Percentiles rank a stretch among this genome's conserved stretches.
Evolutionary conservation across 1,140 invertebrate species (phyloP).

Genomic region (Alviniconcha marisindica): DNA sequence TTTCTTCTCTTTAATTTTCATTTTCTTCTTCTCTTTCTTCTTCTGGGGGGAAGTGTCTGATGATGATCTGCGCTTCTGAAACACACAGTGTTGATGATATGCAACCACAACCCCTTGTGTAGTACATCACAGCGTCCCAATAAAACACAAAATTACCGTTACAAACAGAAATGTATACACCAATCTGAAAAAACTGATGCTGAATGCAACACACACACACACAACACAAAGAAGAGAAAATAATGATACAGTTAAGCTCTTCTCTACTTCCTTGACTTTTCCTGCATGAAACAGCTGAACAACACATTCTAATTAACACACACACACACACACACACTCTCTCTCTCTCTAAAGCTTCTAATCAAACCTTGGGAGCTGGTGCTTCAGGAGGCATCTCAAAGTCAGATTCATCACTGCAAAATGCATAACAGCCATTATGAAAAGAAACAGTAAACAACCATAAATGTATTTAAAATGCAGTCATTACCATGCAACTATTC

Average conservation of each 20-base stretch:
- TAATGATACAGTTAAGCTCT: no score
- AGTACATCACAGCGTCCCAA: no score
- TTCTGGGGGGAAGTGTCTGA: constrained; percentile 53
- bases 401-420: constrained; percentile 25
- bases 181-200: no score
- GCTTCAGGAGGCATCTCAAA: neutral
- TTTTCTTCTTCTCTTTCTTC: constrained; percentile 68
- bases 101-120: no score
- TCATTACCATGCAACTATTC: no score
- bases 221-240: constrained; percentile 21
- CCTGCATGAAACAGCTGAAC: no score
- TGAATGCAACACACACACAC: neutral
- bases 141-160: no score
- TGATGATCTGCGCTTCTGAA: constrained; percentile 10
- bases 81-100: no score
- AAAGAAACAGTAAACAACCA: neutral
- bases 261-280: no score
- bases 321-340: neutral
- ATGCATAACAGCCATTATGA: neutral
- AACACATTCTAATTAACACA: neutral
- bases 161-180: no score
- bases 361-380: neutral
- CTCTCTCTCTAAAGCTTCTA: neutral
- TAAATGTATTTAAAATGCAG: no score
- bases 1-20: constrained; percentile 48